Evolutionary conservation across 23 tunicate genomes (phyloP), one percentile per base, ranked within the genome.

Genomic region (Corella eumyota): DNA sequence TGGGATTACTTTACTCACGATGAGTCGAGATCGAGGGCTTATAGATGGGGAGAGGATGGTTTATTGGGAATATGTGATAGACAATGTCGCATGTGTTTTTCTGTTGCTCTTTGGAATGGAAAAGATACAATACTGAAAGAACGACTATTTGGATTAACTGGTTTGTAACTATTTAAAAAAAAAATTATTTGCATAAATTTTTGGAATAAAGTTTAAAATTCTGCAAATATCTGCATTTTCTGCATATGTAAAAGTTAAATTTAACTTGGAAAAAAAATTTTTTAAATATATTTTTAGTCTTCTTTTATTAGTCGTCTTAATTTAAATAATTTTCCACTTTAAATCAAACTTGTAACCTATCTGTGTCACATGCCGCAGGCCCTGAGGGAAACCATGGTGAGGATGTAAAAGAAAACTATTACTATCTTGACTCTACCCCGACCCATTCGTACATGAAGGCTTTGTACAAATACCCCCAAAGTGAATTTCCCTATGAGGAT

Each of bases 41-140:
- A 86, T 71, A 64, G 95, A 31, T 86, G 95, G 95, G 95, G 95
- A 19, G 95, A 86, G 47, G 95, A 86, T 71, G 95, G 95, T 2
- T 60, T 86, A 36, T 61, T 86, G 6, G 95, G 95, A 3, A 64
- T 77, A 24, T 77, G 85, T 66, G 95, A 86, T 61, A 61, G 95
- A 9, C 95, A 86, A 34, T 86, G 95, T 50, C 56, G 95, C 9
- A 37, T 86, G 9, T 86, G 95, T 36, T 86, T 86, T 58, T 61
- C 85, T 19, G 75, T 86, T 35, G 95, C 95, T 9, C 77, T 86
- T 34, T 86, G 95, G 95, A 86, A 86, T 72, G 95, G 51, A 53
- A 75, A 86, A 30, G 95, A 86, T 51, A 75, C 85, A 24, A 77
- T 77, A 30, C 57, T 86, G 5, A 86, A 86, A 51, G 95, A 86